These are phyloP conservation scores for Gambelia wislizenii DNA, from an alignment of 2,797 vertebrate species.

Conservation along the genomic window DNA sequence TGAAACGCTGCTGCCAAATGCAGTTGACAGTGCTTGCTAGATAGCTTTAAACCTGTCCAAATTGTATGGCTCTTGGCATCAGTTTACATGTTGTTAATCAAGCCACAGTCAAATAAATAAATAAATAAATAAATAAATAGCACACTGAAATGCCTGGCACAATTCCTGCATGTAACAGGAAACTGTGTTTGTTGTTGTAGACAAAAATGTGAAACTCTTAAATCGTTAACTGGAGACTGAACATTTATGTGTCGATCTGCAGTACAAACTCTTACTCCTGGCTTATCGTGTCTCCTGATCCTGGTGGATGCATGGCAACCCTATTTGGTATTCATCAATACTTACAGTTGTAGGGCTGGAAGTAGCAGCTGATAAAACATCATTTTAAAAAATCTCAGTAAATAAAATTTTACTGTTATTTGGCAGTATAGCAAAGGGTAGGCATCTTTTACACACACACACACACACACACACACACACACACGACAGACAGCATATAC, in stretches of 20 bases:
- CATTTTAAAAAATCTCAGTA: not conserved
- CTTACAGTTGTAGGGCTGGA: not conserved
- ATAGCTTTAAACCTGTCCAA: not conserved
- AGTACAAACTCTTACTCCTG: not conserved
- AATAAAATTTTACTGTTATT: not conserved
- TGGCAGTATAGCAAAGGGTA: not conserved
- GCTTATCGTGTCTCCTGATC: not conserved
- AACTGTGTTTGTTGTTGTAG: not conserved
- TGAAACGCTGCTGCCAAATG: no score
- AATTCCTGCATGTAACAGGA: not conserved
- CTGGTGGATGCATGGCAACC: not conserved
- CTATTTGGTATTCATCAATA: not conserved
- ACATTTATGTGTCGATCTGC: not conserved
- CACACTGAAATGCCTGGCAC: not conserved
- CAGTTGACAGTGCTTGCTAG: no score
- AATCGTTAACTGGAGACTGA: not conserved
- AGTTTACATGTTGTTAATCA: not conserved
- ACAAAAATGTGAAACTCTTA: not conserved
- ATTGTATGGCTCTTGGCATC: not conserved
- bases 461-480: not conserved
- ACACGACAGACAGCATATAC: not conserved
- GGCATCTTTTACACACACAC: not conserved
- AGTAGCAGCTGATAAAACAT: not conserved
- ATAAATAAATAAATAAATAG: no score
- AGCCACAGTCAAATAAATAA: not conserved